Percentiles rank a stretch among this genome's conserved stretches.
Evolutionary conservation across 2,797 vertebrate species (phyloP).

Genomic region (Menidia menidia): DNA sequence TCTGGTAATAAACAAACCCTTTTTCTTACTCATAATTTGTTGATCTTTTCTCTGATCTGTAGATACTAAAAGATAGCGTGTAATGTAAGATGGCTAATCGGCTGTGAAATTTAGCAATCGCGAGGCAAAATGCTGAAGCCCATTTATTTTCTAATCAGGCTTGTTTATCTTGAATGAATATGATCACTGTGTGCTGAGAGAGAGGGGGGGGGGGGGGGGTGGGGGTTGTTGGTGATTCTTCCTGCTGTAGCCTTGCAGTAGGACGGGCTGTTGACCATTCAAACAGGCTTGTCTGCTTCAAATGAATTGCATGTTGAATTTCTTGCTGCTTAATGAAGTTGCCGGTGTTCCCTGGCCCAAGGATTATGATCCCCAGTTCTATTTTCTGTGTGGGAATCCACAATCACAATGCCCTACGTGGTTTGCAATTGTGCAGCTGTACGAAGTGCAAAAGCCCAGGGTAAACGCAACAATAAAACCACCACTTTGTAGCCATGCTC

Average conservation of each 20-base stretch:
- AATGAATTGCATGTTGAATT: constrained; percentile 34
- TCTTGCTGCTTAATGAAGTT: constrained; percentile 28
- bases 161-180: constrained; percentile 40
- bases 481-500: neutral
- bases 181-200: constrained; percentile 13
- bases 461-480: constrained; percentile 4
- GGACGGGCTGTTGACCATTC: constrained; percentile 34
- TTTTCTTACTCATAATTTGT: neutral
- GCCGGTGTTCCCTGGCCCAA: constrained; percentile 11
- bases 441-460: neutral
- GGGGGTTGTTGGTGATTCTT: constrained; percentile 9
- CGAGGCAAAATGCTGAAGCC: constrained; percentile 7
- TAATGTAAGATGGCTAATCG: constrained; percentile 31
- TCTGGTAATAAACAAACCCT: constrained; percentile 5
- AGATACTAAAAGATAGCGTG: constrained; percentile 3
- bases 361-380: constrained; percentile 5
- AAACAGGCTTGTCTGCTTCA: constrained; percentile 35
- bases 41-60: constrained; percentile 11
- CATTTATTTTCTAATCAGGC: constrained; percentile 47
- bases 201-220: neutral
- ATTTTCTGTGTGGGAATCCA: constrained; percentile 4
- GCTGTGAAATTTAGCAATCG: constrained; percentile 26
- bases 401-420: neutral
- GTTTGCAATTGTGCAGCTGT: constrained; percentile 17
- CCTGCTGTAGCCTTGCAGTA: constrained; percentile 10